Conservation (phyloP, 2,113 vertebrate species). For the Tinamus guttatus region DNA sequence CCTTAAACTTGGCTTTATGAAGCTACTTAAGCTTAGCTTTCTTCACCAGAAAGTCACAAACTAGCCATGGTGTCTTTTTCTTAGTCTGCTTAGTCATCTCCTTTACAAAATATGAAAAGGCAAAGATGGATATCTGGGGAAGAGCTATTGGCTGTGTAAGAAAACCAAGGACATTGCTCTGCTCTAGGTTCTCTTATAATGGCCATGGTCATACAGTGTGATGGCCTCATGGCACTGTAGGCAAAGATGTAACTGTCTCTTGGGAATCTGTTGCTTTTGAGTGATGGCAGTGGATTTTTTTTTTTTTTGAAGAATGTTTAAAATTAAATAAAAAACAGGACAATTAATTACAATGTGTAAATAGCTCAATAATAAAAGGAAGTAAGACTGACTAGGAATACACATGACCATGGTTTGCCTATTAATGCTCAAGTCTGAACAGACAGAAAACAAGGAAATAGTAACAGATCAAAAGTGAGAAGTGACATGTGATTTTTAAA, state of each 20-base stretch:
- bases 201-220: accelerated
- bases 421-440: not conserved
- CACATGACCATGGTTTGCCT: not conserved
- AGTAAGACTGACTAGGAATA: not conserved
- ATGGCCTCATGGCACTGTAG: not conserved
- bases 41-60: not conserved
- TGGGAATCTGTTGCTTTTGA: not conserved
- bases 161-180: not conserved
- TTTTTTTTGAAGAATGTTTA: not conserved
- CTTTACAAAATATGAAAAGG: not conserved
- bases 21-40: not conserved
- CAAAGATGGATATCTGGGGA: not conserved
- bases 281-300: not conserved
- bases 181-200: not conserved
- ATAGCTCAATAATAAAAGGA: not conserved
- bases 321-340: not conserved
- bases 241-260: not conserved
- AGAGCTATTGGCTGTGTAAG: not conserved
- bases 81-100: not conserved
- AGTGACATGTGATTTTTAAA: not conserved
- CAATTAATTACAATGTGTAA: not conserved
- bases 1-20: not conserved
- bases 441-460: not conserved
- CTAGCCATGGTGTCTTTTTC: accelerated
- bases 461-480: not conserved